Base-by-base conservation (phyloP, 2,113 vertebrate species). In the Lota lota region DNA sequence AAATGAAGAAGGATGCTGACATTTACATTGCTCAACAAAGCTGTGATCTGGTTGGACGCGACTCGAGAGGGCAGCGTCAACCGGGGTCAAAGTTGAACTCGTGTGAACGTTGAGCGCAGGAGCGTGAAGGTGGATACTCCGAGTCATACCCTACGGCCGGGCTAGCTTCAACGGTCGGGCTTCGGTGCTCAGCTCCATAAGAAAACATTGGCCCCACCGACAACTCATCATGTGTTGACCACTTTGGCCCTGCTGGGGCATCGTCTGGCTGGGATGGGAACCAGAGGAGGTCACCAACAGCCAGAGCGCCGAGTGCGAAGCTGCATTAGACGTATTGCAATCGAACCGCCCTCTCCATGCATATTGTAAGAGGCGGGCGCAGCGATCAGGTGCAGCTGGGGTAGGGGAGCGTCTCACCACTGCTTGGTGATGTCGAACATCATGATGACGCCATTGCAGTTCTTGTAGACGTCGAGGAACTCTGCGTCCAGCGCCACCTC, bases 351-450 rank as follows among this genome's bases (percentile, higher is more conserved):
- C 40, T 53, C 60, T 17, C 65, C 74, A 70, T 87, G 75, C 76
- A 87, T 82, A 77, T 79, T 76, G 78, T 69, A 83, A 53, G 33
- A 74, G 64, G 61, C 17, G 64, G 14, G 17, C 22, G 19, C 64
- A 65, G 16, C n/a, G 68, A 59, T 73, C 22, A 14, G 51, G 2
- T 16, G 53, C 15, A 2, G 12, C 15, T 1, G 69, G 10, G 51
- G 62, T 10, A 28, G 28, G n/a, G 53, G 22, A 36, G 7, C 20
- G 20, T 75, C 94, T 90, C 81, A 99, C 97, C 97, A 99, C 84
- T 99, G 97, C 76, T 99, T 99, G 82, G 97, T 99, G 77, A 99
- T 99, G 88, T 99, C 97, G 66, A 98, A 99, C 96, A 99, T 97
- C 96, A 99, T 95, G 88, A 99, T 96, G 19, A 99, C 93, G 0